Evolutionary conservation across 2,113 vertebrate genomes (phyloP), one percentile per base, ranked within the genome.

Genomic region (Leptobrachium ailaonicum): DNA sequence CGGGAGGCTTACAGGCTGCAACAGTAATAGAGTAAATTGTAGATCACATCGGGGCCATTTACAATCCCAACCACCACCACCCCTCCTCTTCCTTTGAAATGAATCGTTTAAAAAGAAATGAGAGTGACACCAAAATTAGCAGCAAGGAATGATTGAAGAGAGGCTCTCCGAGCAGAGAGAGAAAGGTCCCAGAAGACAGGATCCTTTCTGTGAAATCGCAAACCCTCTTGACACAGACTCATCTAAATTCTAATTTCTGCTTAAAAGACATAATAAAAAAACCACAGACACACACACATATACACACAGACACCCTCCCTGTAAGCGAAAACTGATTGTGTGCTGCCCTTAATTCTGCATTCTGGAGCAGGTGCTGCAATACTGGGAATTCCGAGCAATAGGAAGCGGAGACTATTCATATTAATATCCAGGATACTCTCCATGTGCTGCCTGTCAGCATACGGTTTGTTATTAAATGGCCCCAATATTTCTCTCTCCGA

Each of bases 11-110:
- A 94, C 98, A 98, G 91, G 97, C 98, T 99, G 97, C 95, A 99
- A 99, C 95, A 97, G 96, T 97, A 98, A 99, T 98, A 97, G 96
- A 97, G 95, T 98, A 94, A 95, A 97, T 97, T 98, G 95, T 96
- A 93, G 92, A 94, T 94, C 95, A 97, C 95, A 96, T 98, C 95
- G 95, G 94, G 92, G 94, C 95, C 95, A 95, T 95, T 97, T 97
- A 95, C 95, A 96, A 96, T 96, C 95, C 94, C 95, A 93, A 90
- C 92, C 91, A 5, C 47, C 68, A 66, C 58, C 43, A 41, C 56
- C 77, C 71, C 62, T 43, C 77, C 45, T 47, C 69, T 58, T 58
- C 63, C 41, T 74, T 74, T 74, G 79, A 96, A 96, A 96, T 93
- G 94, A 97, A 96, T 95, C 93, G 92, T 94, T 94, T 94, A 88